phyloP scores from a whole-genome alignment of 2,888 invertebrate species.

The Eupeodes latifasciatus region DNA sequence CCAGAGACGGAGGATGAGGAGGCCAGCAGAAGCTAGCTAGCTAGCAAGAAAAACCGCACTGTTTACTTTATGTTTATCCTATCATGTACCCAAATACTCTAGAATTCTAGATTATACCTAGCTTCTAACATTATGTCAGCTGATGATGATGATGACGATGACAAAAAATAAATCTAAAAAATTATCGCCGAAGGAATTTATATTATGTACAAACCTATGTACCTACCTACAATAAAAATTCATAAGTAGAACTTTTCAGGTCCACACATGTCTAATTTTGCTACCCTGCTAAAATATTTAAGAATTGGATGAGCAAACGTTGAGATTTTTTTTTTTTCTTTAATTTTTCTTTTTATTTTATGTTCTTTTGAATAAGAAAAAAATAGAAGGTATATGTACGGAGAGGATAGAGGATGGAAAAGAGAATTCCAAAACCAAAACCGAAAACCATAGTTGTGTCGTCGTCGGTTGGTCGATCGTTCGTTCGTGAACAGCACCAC shows the following conservation, averaged over 20 bases:
- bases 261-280: conserved; percentile 75
- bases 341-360: neutral
- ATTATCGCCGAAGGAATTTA: conserved; percentile 38
- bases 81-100: conserved; percentile 23
- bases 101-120: neutral
- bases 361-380: conserved; percentile 24
- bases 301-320: conserved; percentile 72
- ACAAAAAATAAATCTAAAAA: conserved; percentile 25
- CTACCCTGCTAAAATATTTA: conserved; percentile 47
- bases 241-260: conserved; percentile 72
- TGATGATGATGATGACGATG: conserved; percentile 62
- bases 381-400: conserved; percentile 10
- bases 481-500: conserved; percentile 44
- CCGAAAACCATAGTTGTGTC: conserved; percentile 55
- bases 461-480: neutral
- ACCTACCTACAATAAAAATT: conserved; percentile 9
- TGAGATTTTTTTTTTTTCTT: conserved; percentile 30
- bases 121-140: conserved; percentile 52
- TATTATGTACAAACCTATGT: neutral
- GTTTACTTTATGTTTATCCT: conserved; percentile 75
- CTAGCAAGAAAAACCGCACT: conserved; percentile 62
- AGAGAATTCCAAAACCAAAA: conserved; percentile 54
- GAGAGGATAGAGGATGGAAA: conserved; percentile 44
- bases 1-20: neutral
- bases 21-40: neutral